Conservation (phyloP, 2,113 vertebrate genomes). For the Scartelaos histophorus region DNA sequence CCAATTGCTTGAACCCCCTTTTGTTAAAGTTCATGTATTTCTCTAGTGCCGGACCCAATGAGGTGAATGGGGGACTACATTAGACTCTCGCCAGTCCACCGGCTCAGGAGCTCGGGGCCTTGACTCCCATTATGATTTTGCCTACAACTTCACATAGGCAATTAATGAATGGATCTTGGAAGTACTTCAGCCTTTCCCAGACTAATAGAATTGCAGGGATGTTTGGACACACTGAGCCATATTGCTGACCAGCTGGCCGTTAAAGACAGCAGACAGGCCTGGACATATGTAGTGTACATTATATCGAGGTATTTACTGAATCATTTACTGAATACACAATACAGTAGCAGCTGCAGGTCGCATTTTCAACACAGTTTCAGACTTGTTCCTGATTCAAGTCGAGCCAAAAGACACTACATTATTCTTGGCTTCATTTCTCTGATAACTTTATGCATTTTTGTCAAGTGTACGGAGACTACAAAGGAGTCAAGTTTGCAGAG, state of each 20-base stretch:
- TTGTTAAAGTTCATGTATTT: conserved; percentile 81
- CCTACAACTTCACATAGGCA: conserved; percentile 79
- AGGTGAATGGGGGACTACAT: conserved; percentile 74
- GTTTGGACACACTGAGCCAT: conserved; percentile 75
- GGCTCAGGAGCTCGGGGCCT: conserved; percentile 66
- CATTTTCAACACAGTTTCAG: conserved; percentile 45
- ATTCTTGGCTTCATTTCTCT: conserved; percentile 66
- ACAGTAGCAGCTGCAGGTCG: conserved; percentile 62
- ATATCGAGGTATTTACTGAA: conserved; percentile 36
- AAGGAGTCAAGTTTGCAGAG: conserved; percentile 46
- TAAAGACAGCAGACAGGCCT: conserved; percentile 71
- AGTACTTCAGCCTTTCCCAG: conserved; percentile 66
- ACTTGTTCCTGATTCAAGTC: conserved; percentile 68
- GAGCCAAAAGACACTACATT: conserved; percentile 71
- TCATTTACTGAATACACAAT: conserved; percentile 76
- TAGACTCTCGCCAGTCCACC: conserved; percentile 66
- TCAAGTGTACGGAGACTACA: conserved; percentile 33
- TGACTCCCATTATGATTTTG: conserved; percentile 79
- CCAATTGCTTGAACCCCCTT: conserved; percentile 78
- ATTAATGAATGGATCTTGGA: conserved; percentile 80
- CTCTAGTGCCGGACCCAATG: conserved; percentile 72
- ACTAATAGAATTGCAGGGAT: conserved; percentile 74
- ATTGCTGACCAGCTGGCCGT: conserved; percentile 84
- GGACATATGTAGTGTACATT: conserved; percentile 83
- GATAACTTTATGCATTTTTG: conserved; percentile 62